Conservation (phyloP, 2,888 invertebrate species). For the Drosophila kuntzei region DNA sequence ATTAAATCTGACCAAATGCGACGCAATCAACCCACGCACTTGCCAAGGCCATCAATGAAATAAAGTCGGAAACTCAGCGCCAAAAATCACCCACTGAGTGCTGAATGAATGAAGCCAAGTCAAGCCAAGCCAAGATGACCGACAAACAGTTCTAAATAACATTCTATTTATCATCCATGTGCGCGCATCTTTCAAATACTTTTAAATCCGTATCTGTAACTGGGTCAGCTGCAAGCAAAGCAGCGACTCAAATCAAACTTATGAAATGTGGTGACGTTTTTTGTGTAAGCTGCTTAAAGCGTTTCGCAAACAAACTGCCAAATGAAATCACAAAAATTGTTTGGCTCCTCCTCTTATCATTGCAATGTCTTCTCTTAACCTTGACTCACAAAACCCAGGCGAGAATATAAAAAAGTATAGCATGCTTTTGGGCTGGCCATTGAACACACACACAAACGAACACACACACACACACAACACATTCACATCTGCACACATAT, state of each 20-base stretch:
- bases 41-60: slow-evolving; percentile 29
- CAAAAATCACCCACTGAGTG: slow-evolving; percentile 34
- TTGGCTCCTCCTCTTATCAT: slow-evolving; percentile 24
- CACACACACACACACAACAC: slow-evolving; percentile 31
- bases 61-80: slow-evolving; percentile 25
- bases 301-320: slow-evolving; percentile 33
- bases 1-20: slow-evolving; percentile 26
- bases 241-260: slow-evolving; percentile 29
- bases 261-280: slow-evolving; percentile 30
- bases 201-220: slow-evolving; percentile 36
- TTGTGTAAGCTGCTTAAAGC: slow-evolving; percentile 40
- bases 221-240: slow-evolving; percentile 33
- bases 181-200: slow-evolving; percentile 29
- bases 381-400: slow-evolving; percentile 28
- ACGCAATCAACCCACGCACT: slow-evolving; percentile 26
- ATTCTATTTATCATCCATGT: slow-evolving; percentile 33
- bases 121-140: slow-evolving; percentile 6
- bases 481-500: slow-evolving; percentile 29
- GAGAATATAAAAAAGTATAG: slow-evolving; percentile 6
- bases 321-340: slow-evolving; percentile 39
- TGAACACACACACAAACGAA: slow-evolving; percentile 9
- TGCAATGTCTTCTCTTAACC: slow-evolving; percentile 28
- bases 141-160: slow-evolving; percentile 16
- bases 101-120: slow-evolving; percentile 15
- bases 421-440: slow-evolving; percentile 22